A percentile compares a stretch with the other conserved stretches of the same genome.
Conservation (phyloP, 2,888 invertebrate species). For the Acleris laterana region DNA sequence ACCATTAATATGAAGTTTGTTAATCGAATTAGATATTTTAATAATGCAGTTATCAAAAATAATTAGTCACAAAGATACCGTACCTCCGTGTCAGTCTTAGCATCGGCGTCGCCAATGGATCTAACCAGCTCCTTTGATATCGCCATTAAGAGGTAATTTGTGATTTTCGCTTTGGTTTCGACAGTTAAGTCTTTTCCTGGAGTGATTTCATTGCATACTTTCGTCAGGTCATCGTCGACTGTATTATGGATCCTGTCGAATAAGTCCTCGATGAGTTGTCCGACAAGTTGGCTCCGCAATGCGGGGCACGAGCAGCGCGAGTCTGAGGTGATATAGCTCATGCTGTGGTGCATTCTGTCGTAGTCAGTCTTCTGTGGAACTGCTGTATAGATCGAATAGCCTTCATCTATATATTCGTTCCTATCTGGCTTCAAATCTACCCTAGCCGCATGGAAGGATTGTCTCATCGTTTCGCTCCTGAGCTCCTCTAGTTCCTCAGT, state of each 20-base stretch:
- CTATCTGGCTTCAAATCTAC: conserved; percentile 76
- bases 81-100: conserved; percentile 82
- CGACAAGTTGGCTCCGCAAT: conserved; percentile 76
- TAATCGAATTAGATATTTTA: conserved; percentile 32
- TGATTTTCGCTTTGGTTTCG: conserved; percentile 80
- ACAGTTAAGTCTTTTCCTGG: conserved; percentile 62
- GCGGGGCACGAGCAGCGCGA: conserved; percentile 75
- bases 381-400: conserved; percentile 76
- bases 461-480: conserved; percentile 74
- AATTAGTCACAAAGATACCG: conserved; percentile 67
- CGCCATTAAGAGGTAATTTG: conserved; percentile 81
- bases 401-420: conserved; percentile 78
- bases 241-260: conserved; percentile 76
- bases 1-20: conserved; percentile 33
- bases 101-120: conserved; percentile 80
- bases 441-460: conserved; percentile 73
- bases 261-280: conserved; percentile 76
- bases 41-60: conserved; percentile 39
- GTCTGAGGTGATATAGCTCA: conserved; percentile 76
- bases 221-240: conserved; percentile 71
- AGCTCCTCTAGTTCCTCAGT: conserved; percentile 80
- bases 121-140: conserved; percentile 81
- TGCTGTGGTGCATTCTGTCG: conserved; percentile 78
- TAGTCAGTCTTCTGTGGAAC: conserved; percentile 79
- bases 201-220: conserved; percentile 69